Evolutionary conservation across 1,140 invertebrate genomes (phyloP).

Genomic region (Drosophila erecta): DNA sequence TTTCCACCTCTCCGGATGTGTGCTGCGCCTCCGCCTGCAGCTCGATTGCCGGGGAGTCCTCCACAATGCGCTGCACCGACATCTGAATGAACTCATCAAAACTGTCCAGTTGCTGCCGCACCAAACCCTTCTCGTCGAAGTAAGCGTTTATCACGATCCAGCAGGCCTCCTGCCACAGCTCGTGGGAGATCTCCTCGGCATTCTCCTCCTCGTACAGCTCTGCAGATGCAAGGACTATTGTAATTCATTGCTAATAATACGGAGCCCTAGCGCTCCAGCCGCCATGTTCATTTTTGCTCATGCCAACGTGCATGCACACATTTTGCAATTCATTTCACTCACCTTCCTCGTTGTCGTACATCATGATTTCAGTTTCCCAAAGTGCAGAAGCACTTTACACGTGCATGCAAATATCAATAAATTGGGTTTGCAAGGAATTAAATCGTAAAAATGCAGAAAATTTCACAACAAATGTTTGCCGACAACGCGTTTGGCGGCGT

Average conservation of each 20-base stretch:
- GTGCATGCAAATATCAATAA: neutral
- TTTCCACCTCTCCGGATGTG: constrained; percentile 95
- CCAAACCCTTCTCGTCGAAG: constrained; percentile 99
- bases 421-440: constrained; percentile 2
- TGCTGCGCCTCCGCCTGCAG: constrained; percentile 99
- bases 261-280: constrained; percentile 56
- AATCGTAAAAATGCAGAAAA: constrained; percentile 23
- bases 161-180: constrained; percentile 99
- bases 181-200: constrained; percentile 95
- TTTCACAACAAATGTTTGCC: constrained; percentile 29
- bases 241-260: neutral
- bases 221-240: constrained; percentile 19
- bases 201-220: constrained; percentile 81
- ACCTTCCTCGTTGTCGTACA: constrained; percentile 84
- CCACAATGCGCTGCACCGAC: constrained; percentile 99
- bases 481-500: constrained; percentile 47
- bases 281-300: constrained; percentile 63
- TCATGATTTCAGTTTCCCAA: constrained; percentile 47
- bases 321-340: constrained; percentile 11
- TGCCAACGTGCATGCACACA: constrained; percentile 31
- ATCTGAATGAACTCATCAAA: constrained; percentile 99
- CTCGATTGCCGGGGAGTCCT: constrained; percentile 98
- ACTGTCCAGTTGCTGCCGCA: constrained; percentile 99
- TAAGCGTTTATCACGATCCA: constrained; percentile 99
- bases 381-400: constrained; percentile 41